Base-by-base conservation (phyloP, 2,113 vertebrate genomes). In the Apteryx owenii region DNA sequence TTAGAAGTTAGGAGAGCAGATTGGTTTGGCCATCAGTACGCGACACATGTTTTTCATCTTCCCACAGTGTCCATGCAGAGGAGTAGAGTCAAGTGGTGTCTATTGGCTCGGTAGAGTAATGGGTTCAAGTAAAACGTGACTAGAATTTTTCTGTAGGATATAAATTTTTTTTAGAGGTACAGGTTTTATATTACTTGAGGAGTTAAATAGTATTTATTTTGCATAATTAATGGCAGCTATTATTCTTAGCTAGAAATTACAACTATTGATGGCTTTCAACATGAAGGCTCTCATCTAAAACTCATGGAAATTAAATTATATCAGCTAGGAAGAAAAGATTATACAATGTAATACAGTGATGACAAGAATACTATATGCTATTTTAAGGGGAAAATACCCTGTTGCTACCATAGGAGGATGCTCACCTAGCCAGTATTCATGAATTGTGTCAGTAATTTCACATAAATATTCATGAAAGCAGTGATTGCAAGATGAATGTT, bases 41-140 rank as follows among this genome's bases (percentile, higher is more conserved):
- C 2, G 7, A 91, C 94, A 81, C 23, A 6, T 97, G 92, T 93
- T 94, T 82, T 70, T 88, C 76, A 91, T 89, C 96, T 95, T 82
- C 94, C 92, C 96, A 97, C 97, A 95, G 75, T 95, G 95, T 94
- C 96, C 93, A 15, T 85, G 87, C 92, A 97, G 95, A 97, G 96
- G 95, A 97, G 91, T 95, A 31, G 89, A 95, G 73, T 77, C 66
- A 92, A 91, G 66, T 84, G 65, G 5, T 40, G 38, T 72, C 20
- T 56, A n/a, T 82, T 69, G 40, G 50, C 62, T 91, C 70, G 81
- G 75, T 78, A 73, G 78, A 94, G 83, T 80, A 85, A 89, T 5
- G 5, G 82, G 68, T 89, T 94, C 81, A 85, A 83, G 89, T 50
- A 82, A 95, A 90, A 70, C n/a, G 50, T 17, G 84, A 38, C 14